phyloP scores from a whole-genome alignment of 2,797 vertebrate species.

The Rachycentron canadum region DNA sequence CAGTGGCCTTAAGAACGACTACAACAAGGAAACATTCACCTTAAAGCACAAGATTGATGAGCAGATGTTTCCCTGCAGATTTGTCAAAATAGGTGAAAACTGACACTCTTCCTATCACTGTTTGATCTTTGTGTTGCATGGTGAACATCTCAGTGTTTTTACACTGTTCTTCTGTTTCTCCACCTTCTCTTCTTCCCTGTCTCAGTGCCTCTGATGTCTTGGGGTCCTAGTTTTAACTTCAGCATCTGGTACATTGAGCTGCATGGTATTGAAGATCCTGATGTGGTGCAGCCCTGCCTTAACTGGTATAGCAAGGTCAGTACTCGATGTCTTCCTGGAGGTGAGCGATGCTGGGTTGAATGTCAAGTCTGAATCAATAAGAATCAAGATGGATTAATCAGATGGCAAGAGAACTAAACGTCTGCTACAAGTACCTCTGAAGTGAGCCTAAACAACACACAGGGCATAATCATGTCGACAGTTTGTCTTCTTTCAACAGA shows the following conservation, averaged over 20 bases:
- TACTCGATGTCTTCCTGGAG: not conserved
- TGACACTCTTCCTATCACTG: not conserved
- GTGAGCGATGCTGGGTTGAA: not conserved
- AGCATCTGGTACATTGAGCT: slow-evolving; percentile 99
- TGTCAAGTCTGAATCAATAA: slow-evolving; percentile 1
- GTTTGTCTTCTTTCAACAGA: not conserved
- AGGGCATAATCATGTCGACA: not conserved
- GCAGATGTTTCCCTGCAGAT: slow-evolving; percentile 99
- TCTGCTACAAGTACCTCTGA: not conserved
- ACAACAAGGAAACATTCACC: slow-evolving; percentile 99
- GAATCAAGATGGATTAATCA: slow-evolving; percentile 10
- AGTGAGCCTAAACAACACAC: not conserved
- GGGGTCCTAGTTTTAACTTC: slow-evolving; percentile 99
- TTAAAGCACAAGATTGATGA: slow-evolving; percentile 99
- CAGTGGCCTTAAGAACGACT: slow-evolving; percentile 99
- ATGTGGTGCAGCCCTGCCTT: slow-evolving; percentile 98
- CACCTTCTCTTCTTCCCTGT: not conserved
- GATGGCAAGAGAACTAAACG: not conserved
- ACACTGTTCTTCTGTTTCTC: not conserved
- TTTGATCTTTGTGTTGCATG: not conserved
- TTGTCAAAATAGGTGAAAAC: slow-evolving; percentile 98
- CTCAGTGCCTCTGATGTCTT: slow-evolving; percentile 97
- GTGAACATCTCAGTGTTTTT: not conserved
- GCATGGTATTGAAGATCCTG: slow-evolving; percentile 97
- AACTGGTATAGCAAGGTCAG: slow-evolving; percentile 99